These are phyloP conservation scores for Sisyra nigra DNA, from an alignment of 2,888 invertebrate species.

Conservation along the genomic window DNA sequence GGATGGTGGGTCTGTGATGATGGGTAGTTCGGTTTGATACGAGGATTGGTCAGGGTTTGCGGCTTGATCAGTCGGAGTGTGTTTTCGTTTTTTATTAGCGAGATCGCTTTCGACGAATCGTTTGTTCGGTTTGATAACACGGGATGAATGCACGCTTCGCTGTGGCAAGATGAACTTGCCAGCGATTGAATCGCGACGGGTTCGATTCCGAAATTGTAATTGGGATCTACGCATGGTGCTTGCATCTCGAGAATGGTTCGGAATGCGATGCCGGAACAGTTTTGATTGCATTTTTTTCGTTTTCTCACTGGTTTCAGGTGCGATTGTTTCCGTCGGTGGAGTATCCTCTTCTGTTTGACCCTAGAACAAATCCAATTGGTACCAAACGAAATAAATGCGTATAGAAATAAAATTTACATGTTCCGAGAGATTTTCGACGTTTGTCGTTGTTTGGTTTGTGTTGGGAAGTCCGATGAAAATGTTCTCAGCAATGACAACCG, in stretches of 20 bases:
- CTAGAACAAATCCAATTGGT: too few relatives aligned
- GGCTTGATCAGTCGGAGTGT: constrained; percentile 11
- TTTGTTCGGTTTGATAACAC: constrained; percentile 80
- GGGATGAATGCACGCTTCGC: constrained; percentile 68
- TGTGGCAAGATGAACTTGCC: constrained; percentile 63
- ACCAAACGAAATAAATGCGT: too few relatives aligned
- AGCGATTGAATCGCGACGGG: constrained; percentile 14
- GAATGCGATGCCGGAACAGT: too few relatives aligned
- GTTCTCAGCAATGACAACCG: constrained; percentile 25
- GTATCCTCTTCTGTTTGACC: too few relatives aligned
- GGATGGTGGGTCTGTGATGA: not conserved
- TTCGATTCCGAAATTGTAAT: not conserved
- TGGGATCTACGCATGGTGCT: not conserved
- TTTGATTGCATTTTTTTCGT: too few relatives aligned
- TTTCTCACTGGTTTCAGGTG: too few relatives aligned
- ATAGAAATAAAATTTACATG: too few relatives aligned
- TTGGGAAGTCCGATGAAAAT: constrained; percentile 29
- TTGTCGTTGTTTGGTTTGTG: constrained; percentile 5
- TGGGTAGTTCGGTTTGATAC: too few relatives aligned
- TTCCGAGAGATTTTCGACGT: constrained; percentile 12
- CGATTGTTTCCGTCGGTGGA: too few relatives aligned
- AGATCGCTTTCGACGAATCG: constrained; percentile 53
- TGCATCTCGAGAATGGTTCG: too few relatives aligned
- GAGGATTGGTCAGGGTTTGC: constrained; percentile 3
- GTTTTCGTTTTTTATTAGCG: not conserved